Evolutionary conservation across 2,113 vertebrate species (phyloP), one percentile per base, ranked within the genome.

Genomic region (Perccottus glenii): DNA sequence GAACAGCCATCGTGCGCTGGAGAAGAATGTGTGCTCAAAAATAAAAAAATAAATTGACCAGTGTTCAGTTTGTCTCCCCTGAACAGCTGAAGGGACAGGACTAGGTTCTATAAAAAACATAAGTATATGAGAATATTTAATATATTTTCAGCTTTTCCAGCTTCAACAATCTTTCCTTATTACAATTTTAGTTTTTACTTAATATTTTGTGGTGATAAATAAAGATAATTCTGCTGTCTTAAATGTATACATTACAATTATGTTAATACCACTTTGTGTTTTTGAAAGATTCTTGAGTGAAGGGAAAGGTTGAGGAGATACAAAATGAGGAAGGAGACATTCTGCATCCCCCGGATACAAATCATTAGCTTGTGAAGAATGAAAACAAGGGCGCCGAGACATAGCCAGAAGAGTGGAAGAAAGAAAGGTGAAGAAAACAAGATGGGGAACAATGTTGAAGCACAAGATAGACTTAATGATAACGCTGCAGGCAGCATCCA

Each of bases 311-410:
- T 43, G 66, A 67, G 32, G 53, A 67, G 60, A 62, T 47, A 43
- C 33, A 9, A 47, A 45, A 64, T 10, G 1, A 63, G 74, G 71
- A 58, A 4, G 1, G 61, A 43, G 52, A 9, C 45, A 60, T 44
- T 59, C 4, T 2, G 5, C 4, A 33, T 47, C 68, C 57, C 47
- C 32, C 44, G 73, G 69, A 82, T 75, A 59, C 81, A 42, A 67
- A 82, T 87, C 75, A 82, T 81, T 81, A 86, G 70, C 64, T 47
- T 36, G 64, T 67, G 74, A 75, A 70, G 75, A 82, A 80, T 75
- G 81, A 70, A 73, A 81, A 71, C 69, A 66, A 70, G 73, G 64
- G 72, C 12, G 12, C 15, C 3, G 33, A 47, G 59, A 75, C 35
- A 36, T 40, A 63, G 61, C 50, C 52, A 51, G 7, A 57, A 58